Percentiles rank a stretch among this genome's conserved stretches.
These are phyloP conservation scores for Trididemnum miniatum DNA, from an alignment of 23 tunicate species.

Conservation along the genomic window DNA sequence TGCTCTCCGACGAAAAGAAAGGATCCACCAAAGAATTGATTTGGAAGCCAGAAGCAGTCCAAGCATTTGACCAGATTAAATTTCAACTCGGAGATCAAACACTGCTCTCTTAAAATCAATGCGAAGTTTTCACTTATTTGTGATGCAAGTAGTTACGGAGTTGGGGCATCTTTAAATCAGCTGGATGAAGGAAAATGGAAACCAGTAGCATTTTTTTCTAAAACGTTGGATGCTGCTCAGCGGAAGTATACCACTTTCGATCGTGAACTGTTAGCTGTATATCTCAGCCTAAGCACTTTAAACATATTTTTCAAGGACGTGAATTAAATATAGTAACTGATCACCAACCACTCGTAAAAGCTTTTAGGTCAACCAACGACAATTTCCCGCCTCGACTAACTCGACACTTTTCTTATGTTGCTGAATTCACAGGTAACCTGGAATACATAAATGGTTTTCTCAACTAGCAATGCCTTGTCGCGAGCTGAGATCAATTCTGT, in stretches of 20 bases:
- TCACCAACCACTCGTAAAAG: constrained; percentile 13
- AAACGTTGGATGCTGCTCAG: no score
- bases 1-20: neutral
- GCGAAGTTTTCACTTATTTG: no score
- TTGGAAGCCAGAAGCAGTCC: no score
- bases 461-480: constrained; percentile 13
- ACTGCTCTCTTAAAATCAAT: no score
- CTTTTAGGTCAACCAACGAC: constrained; percentile 13
- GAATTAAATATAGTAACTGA: no score
- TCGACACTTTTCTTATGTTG: constrained; percentile 23
- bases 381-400: neutral
- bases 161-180: constrained; percentile 23
- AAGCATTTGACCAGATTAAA: constrained; percentile 20
- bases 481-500: constrained; percentile 17
- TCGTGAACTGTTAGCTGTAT: constrained; percentile 24
- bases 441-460: constrained; percentile 16
- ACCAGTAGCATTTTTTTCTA: no score
- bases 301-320: constrained; percentile 15
- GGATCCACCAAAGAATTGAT: neutral
- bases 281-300: constrained; percentile 9
- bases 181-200: neutral
- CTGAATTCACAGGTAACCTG: constrained; percentile 8
- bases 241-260: constrained; percentile 27
- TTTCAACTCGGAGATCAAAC: no score
- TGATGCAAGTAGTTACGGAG: no score